Evolutionary conservation across 2,113 vertebrate species (phyloP).

Genomic region (Chrysochloris asiatica): DNA sequence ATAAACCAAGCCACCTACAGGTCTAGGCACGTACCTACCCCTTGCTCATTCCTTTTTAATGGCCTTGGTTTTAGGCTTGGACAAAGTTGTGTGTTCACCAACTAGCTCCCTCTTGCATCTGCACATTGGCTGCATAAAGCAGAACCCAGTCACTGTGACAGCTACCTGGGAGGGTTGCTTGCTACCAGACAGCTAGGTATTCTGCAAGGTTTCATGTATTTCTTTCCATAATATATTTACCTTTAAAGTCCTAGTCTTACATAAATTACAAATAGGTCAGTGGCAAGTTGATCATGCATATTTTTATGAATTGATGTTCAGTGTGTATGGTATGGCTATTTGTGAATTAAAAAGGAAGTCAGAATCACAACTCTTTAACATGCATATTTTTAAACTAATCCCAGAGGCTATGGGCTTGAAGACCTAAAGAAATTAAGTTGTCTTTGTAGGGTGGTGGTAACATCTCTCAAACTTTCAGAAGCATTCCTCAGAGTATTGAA

Average conservation of each 20-base stretch:
- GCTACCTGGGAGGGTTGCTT: neutral
- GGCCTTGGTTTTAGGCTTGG: neutral
- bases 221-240: neutral
- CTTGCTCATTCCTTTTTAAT: rapidly evolving
- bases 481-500: neutral
- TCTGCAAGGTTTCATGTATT: neutral
- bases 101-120: neutral
- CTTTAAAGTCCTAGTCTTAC: neutral
- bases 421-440: neutral
- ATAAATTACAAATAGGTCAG: neutral
- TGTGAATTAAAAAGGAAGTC: constrained; percentile 9
- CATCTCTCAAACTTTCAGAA: neutral
- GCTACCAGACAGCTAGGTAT: neutral
- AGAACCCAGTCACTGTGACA: rapidly evolving
- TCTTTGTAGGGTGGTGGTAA: neutral
- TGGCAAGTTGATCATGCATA: neutral
- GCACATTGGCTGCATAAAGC: neutral
- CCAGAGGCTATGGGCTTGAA: neutral
- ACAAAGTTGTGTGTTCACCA: neutral
- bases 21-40: neutral
- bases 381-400: neutral
- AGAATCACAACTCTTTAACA: constrained; percentile 2
- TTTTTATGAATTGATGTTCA: neutral
- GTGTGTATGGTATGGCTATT: neutral
- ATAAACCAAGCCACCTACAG: neutral